Evolutionary conservation across 2,888 invertebrate genomes (phyloP).

Genomic region (Noctua fimbriata): DNA sequence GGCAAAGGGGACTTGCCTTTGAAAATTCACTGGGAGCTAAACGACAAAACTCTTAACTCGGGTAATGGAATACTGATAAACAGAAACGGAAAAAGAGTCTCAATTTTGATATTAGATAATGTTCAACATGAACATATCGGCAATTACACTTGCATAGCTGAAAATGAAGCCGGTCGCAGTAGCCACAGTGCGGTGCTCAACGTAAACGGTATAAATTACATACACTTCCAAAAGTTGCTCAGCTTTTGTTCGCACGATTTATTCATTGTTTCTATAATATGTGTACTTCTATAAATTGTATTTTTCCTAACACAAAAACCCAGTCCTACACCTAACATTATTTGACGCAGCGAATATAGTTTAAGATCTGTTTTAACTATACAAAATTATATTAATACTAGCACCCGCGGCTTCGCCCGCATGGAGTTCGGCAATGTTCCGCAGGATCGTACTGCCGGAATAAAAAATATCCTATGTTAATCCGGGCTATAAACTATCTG

Average conservation of each 20-base stretch:
- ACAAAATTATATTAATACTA: not conserved
- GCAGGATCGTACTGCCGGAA: too few relatives aligned
- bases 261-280: slow-evolving; percentile 59
- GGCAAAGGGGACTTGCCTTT: slow-evolving; percentile 93
- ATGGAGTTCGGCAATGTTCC: too few relatives aligned
- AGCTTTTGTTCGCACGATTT: slow-evolving; percentile 78
- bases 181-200: slow-evolving; percentile 92
- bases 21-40: slow-evolving; percentile 93
- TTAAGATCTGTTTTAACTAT: not conserved
- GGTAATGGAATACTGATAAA: slow-evolving; percentile 91
- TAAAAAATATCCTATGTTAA: too few relatives aligned
- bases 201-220: slow-evolving; percentile 91
- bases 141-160: slow-evolving; percentile 91
- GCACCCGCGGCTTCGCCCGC: too few relatives aligned
- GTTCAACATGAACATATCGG: slow-evolving; percentile 91
- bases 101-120: slow-evolving; percentile 92
- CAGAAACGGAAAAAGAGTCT: slow-evolving; percentile 92
- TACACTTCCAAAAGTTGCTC: slow-evolving; percentile 63
- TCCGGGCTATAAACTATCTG: too few relatives aligned
- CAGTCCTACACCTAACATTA: slow-evolving; percentile 21
- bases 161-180: slow-evolving; percentile 92
- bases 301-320: slow-evolving; percentile 47
- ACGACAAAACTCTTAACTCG: slow-evolving; percentile 88
- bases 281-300: slow-evolving; percentile 53
- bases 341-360: slow-evolving; percentile 2